phyloP scores from a whole-genome alignment of 1,140 invertebrate genomes.

The Hylaeus volcanicus region DNA sequence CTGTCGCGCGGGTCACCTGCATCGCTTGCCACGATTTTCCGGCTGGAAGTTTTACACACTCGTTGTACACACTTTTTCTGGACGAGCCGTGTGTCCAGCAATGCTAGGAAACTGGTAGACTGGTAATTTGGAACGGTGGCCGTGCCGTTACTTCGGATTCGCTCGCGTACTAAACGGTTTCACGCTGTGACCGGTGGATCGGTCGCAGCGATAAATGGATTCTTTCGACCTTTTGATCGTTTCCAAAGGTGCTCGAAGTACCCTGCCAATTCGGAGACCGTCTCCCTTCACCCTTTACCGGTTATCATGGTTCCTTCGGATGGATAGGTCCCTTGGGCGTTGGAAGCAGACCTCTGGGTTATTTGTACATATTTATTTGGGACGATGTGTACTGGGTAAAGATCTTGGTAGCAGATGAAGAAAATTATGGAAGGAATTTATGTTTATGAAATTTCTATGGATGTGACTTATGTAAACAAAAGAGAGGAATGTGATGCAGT shows the following conservation, averaged over 20 bases:
- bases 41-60: background rate
- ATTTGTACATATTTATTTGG: no score
- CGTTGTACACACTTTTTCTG: conserved; percentile 3
- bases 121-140: conserved; percentile 22
- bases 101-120: background rate
- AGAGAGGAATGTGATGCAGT: no score
- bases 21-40: background rate
- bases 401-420: no score
- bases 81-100: background rate
- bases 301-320: background rate
- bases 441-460: no score
- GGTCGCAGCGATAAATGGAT: background rate
- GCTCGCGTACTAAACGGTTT: conserved; percentile 11
- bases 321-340: no score
- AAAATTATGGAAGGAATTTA: no score
- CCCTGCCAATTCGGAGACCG: background rate
- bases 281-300: background rate
- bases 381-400: no score
- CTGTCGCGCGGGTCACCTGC: background rate
- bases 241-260: background rate
- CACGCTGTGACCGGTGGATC: conserved; percentile 4
- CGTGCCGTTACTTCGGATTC: background rate
- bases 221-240: background rate
- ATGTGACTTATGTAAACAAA: no score
- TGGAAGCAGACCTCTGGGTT: no score